phyloP scores from a whole-genome alignment of 2,888 invertebrate genomes.

The Aphidoletes aphidimyza region DNA sequence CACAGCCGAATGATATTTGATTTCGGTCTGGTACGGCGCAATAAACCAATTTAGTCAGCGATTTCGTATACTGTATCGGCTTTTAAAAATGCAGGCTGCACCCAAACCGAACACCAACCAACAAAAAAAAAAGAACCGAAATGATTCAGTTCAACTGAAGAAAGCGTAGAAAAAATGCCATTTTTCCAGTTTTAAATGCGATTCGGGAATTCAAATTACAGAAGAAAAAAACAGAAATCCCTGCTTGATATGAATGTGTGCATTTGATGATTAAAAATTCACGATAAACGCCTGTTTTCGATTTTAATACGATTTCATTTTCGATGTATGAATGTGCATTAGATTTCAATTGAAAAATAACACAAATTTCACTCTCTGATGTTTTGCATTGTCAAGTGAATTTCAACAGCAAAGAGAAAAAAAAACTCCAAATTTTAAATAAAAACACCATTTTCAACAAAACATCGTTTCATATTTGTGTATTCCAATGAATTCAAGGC shows the following conservation, averaged over 20 bases:
- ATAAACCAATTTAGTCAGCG: constrained; percentile 23
- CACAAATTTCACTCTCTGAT: neutral
- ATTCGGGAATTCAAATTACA: neutral
- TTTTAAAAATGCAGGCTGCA: constrained; percentile 21
- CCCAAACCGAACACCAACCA: neutral
- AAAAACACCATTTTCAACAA: neutral
- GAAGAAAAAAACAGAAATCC: neutral
- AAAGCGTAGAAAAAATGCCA: neutral
- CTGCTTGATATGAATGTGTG: neutral
- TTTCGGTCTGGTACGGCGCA: constrained; percentile 39
- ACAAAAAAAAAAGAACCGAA: neutral
- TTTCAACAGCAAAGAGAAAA: neutral
- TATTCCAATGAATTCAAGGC: neutral
- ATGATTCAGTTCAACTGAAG: neutral
- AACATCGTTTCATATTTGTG: too few relatives aligned
- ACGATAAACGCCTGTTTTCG: neutral
- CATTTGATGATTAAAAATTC: neutral
- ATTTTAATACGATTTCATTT: neutral
- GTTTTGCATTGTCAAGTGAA: neutral
- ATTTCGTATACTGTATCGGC: neutral
- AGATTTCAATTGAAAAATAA: constrained; percentile 33
- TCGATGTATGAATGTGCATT: neutral
- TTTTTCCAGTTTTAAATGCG: neutral
- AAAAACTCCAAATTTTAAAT: neutral
- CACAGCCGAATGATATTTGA: constrained; percentile 9